Base-by-base conservation (phyloP, 2,113 vertebrate species). In the Callorhinus ursinus region DNA sequence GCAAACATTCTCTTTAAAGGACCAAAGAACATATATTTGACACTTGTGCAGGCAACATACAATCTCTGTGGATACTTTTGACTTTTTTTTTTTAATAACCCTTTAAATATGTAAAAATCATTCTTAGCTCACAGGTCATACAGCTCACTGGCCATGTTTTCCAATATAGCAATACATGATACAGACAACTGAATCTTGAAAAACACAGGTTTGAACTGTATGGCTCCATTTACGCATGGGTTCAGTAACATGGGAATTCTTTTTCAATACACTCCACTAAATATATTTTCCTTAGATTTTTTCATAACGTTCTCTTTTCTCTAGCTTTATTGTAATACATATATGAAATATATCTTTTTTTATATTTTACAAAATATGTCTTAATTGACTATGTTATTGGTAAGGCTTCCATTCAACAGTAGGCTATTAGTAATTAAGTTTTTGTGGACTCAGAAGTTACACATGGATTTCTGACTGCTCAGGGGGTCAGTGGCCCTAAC, bases 61-160 rank as follows among this genome's bases (percentile, higher is more conserved):
- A 81, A 24, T 63, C n/a, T 65, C 74, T 74, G 4, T 22, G 11
- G 22, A 67, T 24, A 84, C 5, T 69, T 53, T 33, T 71, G 8
- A 26, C 3, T 53, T 57, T 57, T 67, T 39, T 15, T 26, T 28
- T 49, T 71, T 84, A 87, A 86, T 4, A 49, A 67, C 10, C 0
- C 39, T 59, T 96, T n/a, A 76, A 83, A 82, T 94, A 74, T 65
- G 28, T 83, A 88, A 95, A 95, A 36, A 14, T 79, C 69, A 84
- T 83, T 92, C 59, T 79, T 92, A 42, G 51, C 28, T 96, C 57
- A 76, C 53, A 89, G 61, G 28, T 71, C 79, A 92, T 55, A 84
- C 0, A 95, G 19, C 26, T 84, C 61, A 53, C 22, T 31, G 85
- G 61, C 36, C 36, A 57, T 21, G 24, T 65, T 15, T 36, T 61